phyloP scores from a whole-genome alignment of 2,113 vertebrate genomes.

The Zootoca vivipara region DNA sequence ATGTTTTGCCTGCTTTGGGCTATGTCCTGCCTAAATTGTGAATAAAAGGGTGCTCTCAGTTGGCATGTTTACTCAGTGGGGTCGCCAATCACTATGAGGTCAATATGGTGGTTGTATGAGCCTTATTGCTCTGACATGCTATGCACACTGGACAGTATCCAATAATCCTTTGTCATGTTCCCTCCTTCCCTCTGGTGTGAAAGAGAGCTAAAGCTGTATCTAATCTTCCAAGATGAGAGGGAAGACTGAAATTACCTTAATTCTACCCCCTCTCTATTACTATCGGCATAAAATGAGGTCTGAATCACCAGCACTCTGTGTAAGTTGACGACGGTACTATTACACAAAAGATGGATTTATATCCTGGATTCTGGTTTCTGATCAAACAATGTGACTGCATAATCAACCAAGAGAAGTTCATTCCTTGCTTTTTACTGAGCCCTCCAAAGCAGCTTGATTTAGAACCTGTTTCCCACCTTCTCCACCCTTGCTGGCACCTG shows the following conservation, averaged over 20 bases:
- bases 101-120: neutral
- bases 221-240: neutral
- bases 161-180: neutral
- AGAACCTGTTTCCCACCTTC: conserved; percentile 48
- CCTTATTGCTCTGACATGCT: neutral
- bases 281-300: neutral
- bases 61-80: neutral
- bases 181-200: neutral
- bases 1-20: neutral
- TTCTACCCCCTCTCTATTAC: neutral
- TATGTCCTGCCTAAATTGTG: neutral
- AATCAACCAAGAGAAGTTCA: neutral
- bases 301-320: neutral
- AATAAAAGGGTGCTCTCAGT: conserved; percentile 3
- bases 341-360: neutral
- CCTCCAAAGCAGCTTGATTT: conserved; percentile 65
- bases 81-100: neutral
- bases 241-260: neutral
- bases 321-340: neutral
- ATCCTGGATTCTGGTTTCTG: neutral
- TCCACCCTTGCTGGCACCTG: neutral
- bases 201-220: neutral
- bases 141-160: neutral
- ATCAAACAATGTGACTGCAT: neutral
- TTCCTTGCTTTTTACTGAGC: conserved; percentile 14